Base-by-base conservation (phyloP, 2,888 invertebrate genomes). In the Chironomus riparius region DNA sequence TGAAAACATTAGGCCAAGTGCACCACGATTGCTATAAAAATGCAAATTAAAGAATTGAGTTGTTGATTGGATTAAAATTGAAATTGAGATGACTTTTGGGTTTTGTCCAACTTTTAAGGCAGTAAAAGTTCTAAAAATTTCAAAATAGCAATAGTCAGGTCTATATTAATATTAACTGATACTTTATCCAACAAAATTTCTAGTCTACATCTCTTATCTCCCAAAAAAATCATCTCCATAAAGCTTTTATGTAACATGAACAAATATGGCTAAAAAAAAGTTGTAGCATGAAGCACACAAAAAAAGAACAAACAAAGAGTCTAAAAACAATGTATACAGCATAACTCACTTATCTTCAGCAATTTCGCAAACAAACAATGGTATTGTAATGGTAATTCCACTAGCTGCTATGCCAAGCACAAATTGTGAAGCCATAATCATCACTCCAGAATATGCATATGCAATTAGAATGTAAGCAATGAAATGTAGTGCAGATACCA, bases 291-390 rank as follows among this genome's bases (percentile, higher is more conserved):
- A 5, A 28, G 28, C 28, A 28, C 6, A 10, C 10, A 38, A 38
- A 38, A 10, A 7, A 2, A 7, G 18, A 56, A 56, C 56, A 0
- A 1, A 15, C 13, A 15, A 56, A 15, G 12, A 15, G 13, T 4
- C 4, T n/a, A n/a, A 50, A 50, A 50, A 56, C n/a, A 56, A 56
- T 56, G 15, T n/a, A 15, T 13, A 6, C 56, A 56, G 22, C 48
- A 7, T 18, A 38, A 48, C 56, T 50, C 15, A 50, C 70, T n/a
- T 48, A n/a, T 70, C 48, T 22, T 70, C 70, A 22, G 70, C 48
- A n/a, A 70, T 70, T 70, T 70, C 70, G 3, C 50, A 70, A 7
- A 70, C 70, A 50, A n/a, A 48, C 6, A 70, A 22, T 65, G 24
- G 70, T 18, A 47, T 22, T 15, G 70, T 18, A n/a, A 18, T 50